These are phyloP conservation scores for Baccha elongata DNA, from an alignment of 2,888 invertebrate genomes.

Conservation along the genomic window DNA sequence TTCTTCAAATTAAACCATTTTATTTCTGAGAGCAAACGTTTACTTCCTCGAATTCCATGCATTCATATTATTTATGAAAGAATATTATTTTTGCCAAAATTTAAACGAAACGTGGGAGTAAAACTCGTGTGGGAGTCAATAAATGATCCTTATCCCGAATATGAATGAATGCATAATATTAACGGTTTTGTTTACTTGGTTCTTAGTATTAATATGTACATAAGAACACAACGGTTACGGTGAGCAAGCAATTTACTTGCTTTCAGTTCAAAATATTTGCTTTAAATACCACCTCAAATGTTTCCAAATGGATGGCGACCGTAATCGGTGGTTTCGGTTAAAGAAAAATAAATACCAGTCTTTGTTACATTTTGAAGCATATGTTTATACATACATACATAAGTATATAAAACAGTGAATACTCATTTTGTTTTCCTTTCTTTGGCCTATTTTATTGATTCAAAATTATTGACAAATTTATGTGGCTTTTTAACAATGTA, in stretches of 20 bases:
- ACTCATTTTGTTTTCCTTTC: neutral
- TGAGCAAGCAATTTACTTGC: slow-evolving; percentile 28
- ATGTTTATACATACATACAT: neutral
- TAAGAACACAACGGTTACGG: slow-evolving; percentile 4
- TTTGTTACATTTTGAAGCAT: too few relatives aligned
- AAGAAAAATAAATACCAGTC: slow-evolving; percentile 23
- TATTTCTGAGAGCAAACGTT: too few relatives aligned
- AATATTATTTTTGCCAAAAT: too few relatives aligned
- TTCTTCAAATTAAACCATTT: too few relatives aligned
- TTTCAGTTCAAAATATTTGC: slow-evolving; percentile 18
- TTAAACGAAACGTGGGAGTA: too few relatives aligned
- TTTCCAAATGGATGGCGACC: slow-evolving; percentile 14
- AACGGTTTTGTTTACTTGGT: slow-evolving; percentile 7
- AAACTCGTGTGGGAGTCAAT: slow-evolving; percentile 28
- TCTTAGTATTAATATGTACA: too few relatives aligned
- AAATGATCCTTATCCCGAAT: slow-evolving; percentile 28
- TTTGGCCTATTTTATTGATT: neutral
- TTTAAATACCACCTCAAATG: slow-evolving; percentile 16
- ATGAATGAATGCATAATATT: slow-evolving; percentile 22
- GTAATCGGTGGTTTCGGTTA: neutral
- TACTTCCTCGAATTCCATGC: too few relatives aligned
- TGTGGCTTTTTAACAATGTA: neutral
- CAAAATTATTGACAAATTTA: neutral
- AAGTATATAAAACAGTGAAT: neutral
- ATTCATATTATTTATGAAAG: too few relatives aligned